These are phyloP conservation scores for Irena cyanogastra DNA, from an alignment of 2,113 vertebrate genomes.

Conservation along the genomic window DNA sequence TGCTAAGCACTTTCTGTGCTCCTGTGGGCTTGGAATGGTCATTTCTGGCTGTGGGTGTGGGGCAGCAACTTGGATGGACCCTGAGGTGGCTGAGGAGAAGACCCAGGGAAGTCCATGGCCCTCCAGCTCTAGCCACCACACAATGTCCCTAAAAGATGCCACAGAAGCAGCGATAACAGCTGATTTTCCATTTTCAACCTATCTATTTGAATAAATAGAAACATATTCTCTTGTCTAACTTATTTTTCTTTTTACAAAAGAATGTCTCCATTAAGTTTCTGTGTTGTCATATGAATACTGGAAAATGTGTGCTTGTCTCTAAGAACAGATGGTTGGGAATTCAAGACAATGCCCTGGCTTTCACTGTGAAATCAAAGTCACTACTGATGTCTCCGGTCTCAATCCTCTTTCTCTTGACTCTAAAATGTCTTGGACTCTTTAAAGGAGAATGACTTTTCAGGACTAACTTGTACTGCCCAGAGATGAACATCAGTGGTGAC, in stretches of 20 bases:
- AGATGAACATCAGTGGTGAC: not conserved
- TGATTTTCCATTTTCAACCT: not conserved
- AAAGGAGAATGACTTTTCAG: not conserved
- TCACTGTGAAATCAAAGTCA: not conserved
- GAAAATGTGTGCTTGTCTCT: not conserved
- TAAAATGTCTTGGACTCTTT: not conserved
- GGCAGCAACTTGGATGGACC: not conserved
- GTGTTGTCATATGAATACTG: not conserved
- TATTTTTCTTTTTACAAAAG: not conserved
- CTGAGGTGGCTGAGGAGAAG: rapidly evolving
- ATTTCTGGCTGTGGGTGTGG: not conserved
- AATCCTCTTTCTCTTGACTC: not conserved
- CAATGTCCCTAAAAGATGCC: not conserved
- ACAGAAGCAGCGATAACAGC: not conserved
- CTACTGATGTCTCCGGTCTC: not conserved
- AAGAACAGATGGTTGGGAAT: not conserved
- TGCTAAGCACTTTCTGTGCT: not conserved
- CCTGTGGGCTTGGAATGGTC: not conserved
- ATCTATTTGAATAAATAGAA: not conserved
- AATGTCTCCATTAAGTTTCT: not conserved
- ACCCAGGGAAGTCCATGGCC: not conserved
- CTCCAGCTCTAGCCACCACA: not conserved
- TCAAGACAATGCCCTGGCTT: not conserved
- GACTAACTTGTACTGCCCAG: not conserved
- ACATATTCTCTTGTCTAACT: not conserved